Evolutionary conservation across 2,113 vertebrate species (phyloP), one percentile per base, ranked within the genome.

Genomic region (Chauna torquata): DNA sequence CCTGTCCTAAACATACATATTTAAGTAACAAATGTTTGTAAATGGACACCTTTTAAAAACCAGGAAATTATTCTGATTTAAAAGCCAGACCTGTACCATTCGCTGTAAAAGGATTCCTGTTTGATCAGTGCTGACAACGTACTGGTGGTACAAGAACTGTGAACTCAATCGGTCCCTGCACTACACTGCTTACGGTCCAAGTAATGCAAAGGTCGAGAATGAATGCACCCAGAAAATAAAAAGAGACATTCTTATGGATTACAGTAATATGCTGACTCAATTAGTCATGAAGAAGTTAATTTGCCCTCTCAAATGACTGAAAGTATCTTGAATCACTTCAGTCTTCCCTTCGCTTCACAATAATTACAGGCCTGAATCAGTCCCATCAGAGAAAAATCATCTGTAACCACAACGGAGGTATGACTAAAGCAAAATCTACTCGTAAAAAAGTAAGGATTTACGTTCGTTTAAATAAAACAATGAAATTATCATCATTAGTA

Each of bases 281-380:
- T 94, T 91, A 88, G 86, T 95, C 95, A 93, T n/a, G 47, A 93
- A 78, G 50, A 40, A 81, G 38, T 76, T 92, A 7, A 88, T 77
- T 28, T 55, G n/a, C 24, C n/a, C 76, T 44, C 17, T 17, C 10
- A 11, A 90, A 91, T n/a, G 45, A 91, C 69, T 93, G 61, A 92
- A 57, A 91, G 94, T 91, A 94, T 57, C 64, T 92, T 47, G 28
- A 75, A 71, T 81, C 83, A 44, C 61, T 83, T 78, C 27, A 68
- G 47, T 62, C 36, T 68, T 71, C 55, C 34, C 45, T 81, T 4
- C 57, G 52, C 79, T 86, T 40, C 22, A 17, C 34, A 57, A 3
- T 81, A 83, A 86, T 93, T 88, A 72, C 57, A 78, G 18, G 64
- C 16, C 80, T 91, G 38, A 84, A 90, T 83, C 80, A 84, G 36